Evolutionary conservation across 1,140 invertebrate genomes (phyloP).

Genomic region (Drosophila parvula): DNA sequence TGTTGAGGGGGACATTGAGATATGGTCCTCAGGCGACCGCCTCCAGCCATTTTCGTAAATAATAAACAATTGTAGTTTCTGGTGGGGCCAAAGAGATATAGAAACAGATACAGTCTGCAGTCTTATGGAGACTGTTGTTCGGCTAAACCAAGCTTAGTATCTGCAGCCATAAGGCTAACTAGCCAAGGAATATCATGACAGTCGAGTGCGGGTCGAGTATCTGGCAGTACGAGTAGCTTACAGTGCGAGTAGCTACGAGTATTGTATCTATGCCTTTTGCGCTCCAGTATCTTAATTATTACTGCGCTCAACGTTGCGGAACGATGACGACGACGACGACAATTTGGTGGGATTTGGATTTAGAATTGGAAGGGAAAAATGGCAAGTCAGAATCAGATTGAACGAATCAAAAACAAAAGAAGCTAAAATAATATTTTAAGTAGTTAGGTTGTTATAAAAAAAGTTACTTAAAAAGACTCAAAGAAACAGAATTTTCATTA

Average conservation of each 20-base stretch:
- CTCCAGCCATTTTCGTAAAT: conserved; percentile 35
- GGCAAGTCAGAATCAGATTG: conserved; percentile 45
- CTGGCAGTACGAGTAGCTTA: conserved; percentile 6
- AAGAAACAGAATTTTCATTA: no score
- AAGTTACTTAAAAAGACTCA: not conserved
- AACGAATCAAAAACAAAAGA: not conserved
- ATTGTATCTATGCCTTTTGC: conserved; percentile 33
- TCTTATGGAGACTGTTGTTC: not conserved
- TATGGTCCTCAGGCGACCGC: conserved; percentile 30
- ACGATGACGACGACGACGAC: conserved; percentile 17
- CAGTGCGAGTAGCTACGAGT: conserved; percentile 19
- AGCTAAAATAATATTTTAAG: not conserved
- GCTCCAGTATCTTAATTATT: conserved; percentile 68
- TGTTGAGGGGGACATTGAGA: conserved; percentile 42
- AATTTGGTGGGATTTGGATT: not conserved
- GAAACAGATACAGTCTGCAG: conserved; percentile 7
- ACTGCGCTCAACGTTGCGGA: conserved; percentile 64
- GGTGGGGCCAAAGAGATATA: conserved; percentile 14
- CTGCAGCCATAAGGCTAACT: conserved; percentile 4
- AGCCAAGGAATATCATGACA: conserved; percentile 13
- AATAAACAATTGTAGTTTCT: conserved; percentile 40
- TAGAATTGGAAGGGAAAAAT: conserved; percentile 34
- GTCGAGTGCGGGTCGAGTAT: not conserved
- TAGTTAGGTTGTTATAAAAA: not conserved
- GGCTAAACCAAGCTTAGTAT: conserved; percentile 3